These are phyloP conservation scores for Bombus confusus DNA, from an alignment of 1,140 invertebrate species.

Conservation along the genomic window DNA sequence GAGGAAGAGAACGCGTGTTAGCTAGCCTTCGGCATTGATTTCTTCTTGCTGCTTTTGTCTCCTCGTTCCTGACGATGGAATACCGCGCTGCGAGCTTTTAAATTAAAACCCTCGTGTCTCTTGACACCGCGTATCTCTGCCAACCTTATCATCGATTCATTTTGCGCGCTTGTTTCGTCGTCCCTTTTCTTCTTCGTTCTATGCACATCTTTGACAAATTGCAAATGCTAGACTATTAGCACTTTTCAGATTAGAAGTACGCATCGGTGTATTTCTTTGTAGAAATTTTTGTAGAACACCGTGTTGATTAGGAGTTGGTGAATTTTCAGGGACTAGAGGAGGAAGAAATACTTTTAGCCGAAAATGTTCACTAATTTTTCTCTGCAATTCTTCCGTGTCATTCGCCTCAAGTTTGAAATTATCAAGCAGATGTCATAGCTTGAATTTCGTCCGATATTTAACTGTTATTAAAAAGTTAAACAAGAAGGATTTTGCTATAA, in stretches of 20 bases:
- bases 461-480: background rate
- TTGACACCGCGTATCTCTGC: constrained; percentile 16
- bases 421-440: background rate
- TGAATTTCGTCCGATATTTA: background rate
- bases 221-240: background rate
- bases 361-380: too few relatives aligned
- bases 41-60: constrained; percentile 53
- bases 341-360: too few relatives aligned
- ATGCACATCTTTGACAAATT: too few relatives aligned
- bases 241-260: background rate
- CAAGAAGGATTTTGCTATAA: background rate
- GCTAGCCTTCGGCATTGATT: constrained; percentile 68
- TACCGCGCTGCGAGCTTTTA: constrained; percentile 40
- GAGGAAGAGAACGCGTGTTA: constrained; percentile 63
- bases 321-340: background rate
- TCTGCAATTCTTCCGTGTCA: too few relatives aligned
- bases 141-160: constrained; percentile 30
- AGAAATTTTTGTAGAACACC: background rate
- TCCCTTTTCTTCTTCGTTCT: background rate
- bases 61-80: constrained; percentile 34
- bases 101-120: constrained; percentile 42
- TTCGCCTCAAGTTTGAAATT: too few relatives aligned
- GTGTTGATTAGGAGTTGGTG: background rate
- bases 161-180: background rate
- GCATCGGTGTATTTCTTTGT: background rate